Percentiles rank a stretch among this genome's conserved stretches.
These are phyloP conservation scores for Enteromius argenteus DNA, from an alignment of 2,797 vertebrate species.

Conservation along the genomic window DNA sequence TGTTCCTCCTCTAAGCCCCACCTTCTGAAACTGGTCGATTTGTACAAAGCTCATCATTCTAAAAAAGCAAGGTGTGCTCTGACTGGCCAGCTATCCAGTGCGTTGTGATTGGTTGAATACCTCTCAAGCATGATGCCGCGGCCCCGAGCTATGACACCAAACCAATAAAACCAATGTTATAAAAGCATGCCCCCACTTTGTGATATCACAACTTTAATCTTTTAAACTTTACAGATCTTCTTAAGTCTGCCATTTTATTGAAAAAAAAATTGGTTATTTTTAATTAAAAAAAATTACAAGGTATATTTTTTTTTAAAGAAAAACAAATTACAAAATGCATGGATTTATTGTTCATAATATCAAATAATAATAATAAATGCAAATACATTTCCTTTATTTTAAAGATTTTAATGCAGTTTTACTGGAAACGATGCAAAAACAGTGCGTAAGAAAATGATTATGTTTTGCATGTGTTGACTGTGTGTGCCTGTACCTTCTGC, in stretches of 20 bases:
- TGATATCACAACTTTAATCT: too few species aligned
- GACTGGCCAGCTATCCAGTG: too few species aligned
- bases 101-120: too few species aligned
- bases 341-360: not conserved
- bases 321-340: not conserved
- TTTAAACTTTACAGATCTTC: too few species aligned
- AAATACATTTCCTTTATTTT: not conserved
- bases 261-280: not conserved
- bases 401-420: not conserved
- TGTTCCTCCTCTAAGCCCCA: too few species aligned
- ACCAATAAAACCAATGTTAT: too few species aligned
- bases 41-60: too few species aligned
- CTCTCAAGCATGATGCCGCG: too few species aligned
- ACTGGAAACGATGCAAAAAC: not conserved
- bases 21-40: too few species aligned
- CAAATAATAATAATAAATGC: not conserved
- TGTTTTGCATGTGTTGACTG: not conserved
- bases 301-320: not conserved
- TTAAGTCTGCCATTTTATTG: not conserved
- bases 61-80: too few species aligned
- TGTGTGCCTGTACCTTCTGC: constrained; percentile 79
- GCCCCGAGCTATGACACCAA: too few species aligned
- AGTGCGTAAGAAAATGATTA: not conserved
- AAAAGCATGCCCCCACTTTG: too few species aligned
- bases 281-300: not conserved